Conservation (phyloP, 2,888 invertebrate genomes). For the Chirona hameri region DNA sequence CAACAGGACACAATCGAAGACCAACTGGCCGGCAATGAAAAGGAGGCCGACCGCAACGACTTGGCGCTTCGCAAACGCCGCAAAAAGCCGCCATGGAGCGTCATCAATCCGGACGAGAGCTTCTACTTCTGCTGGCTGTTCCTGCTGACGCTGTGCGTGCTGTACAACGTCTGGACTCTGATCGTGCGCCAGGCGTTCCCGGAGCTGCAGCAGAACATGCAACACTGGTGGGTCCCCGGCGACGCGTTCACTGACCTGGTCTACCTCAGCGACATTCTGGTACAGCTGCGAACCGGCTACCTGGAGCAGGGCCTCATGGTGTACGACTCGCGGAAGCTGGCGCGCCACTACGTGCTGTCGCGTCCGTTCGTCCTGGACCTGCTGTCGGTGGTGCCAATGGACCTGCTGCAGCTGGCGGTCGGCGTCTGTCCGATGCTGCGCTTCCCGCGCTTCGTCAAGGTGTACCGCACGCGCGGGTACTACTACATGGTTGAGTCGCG, state of each 20-base stretch:
- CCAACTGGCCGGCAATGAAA: slow-evolving; percentile 35
- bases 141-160: slow-evolving; percentile 79
- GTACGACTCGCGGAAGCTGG: slow-evolving; percentile 83
- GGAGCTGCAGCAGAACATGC: slow-evolving; percentile 64
- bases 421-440: slow-evolving; percentile 39
- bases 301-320: slow-evolving; percentile 93
- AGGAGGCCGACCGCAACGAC: slow-evolving; percentile 34
- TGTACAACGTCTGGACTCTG: slow-evolving; percentile 93
- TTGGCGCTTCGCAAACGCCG: slow-evolving; percentile 58
- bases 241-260: slow-evolving; percentile 83
- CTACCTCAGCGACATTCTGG: slow-evolving; percentile 80
- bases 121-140: slow-evolving; percentile 95
- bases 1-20: slow-evolving; percentile 39
- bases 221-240: slow-evolving; percentile 48
- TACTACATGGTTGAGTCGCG: slow-evolving; percentile 95
- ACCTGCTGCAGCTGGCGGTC: slow-evolving; percentile 72
- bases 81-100: slow-evolving; percentile 64
- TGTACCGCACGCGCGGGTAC: slow-evolving; percentile 85
- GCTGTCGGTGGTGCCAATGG: slow-evolving; percentile 75
- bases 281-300: slow-evolving; percentile 91
- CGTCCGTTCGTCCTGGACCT: slow-evolving; percentile 80
- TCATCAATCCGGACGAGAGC: slow-evolving; percentile 92
- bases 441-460: slow-evolving; percentile 83
- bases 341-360: slow-evolving; percentile 81
- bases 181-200: slow-evolving; percentile 93